Percentiles rank a stretch among this genome's conserved stretches.
These are phyloP conservation scores for Grapholita molesta DNA, from an alignment of 1,140 invertebrate genomes.

Conservation along the genomic window DNA sequence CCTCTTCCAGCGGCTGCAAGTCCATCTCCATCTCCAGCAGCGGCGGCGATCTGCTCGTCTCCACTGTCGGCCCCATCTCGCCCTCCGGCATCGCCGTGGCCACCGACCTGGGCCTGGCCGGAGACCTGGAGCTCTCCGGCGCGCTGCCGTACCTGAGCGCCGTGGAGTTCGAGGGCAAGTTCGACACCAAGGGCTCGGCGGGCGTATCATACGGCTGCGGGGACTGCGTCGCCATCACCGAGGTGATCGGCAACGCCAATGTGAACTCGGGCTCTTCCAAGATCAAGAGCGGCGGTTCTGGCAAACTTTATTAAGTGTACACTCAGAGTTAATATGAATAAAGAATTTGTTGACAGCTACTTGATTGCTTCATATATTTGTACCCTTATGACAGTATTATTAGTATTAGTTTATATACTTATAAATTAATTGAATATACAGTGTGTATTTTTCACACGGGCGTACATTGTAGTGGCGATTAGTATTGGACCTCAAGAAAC, in stretches of 20 bases:
- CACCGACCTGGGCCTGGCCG: background rate
- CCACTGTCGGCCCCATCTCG: conserved; percentile 8
- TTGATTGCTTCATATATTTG: too few relatives aligned
- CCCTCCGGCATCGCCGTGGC: conserved; percentile 9
- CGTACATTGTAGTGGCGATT: too few relatives aligned
- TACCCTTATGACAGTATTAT: too few relatives aligned
- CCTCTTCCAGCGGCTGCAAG: background rate
- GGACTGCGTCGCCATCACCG: background rate
- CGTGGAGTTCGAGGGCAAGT: background rate
- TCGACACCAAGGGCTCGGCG: background rate
- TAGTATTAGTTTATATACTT: too few relatives aligned
- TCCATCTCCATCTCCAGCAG: background rate
- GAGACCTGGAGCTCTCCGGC: background rate
- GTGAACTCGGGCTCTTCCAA: background rate
- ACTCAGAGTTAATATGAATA: too few relatives aligned
- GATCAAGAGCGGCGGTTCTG: background rate
- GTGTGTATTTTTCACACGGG: too few relatives aligned
- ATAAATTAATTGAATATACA: too few relatives aligned
- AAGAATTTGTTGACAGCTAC: too few relatives aligned
- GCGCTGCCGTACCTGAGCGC: conserved; percentile 8
- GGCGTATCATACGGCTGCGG: conserved; percentile 1
- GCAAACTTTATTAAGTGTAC: too few relatives aligned
- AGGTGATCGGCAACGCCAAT: background rate
- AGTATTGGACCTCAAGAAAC: too few relatives aligned
- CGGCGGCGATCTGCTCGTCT: background rate